These are phyloP conservation scores for Caiman crocodilus DNA, from an alignment of 2,797 vertebrate species.

Conservation along the genomic window DNA sequence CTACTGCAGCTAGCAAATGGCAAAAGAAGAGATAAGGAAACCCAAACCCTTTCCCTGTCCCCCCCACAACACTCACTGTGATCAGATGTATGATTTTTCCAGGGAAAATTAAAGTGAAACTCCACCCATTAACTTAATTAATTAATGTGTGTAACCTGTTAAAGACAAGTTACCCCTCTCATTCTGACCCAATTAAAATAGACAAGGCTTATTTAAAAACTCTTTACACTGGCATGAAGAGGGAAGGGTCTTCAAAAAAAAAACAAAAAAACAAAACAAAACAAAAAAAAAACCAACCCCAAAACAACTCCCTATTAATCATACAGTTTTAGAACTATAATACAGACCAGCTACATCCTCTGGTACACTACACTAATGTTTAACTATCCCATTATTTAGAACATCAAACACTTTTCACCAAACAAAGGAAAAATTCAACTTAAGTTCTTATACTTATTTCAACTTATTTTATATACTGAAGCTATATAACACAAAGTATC, in stretches of 20 bases:
- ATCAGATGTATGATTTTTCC: not conserved
- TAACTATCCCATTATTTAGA: too few species aligned
- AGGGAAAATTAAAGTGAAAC: not conserved
- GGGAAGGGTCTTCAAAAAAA: not conserved
- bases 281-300: not conserved
- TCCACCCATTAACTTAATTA: not conserved
- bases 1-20: not conserved
- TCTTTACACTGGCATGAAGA: not conserved
- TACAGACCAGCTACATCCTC: not conserved
- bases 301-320: not conserved
- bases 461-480: too few species aligned
- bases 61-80: not conserved
- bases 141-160: not conserved
- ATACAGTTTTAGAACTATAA: not conserved
- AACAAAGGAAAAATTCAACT: too few species aligned
- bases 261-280: not conserved
- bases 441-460: too few species aligned
- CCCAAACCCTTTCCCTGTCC: not conserved
- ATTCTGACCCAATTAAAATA: not conserved
- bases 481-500: too few species aligned
- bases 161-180: not conserved
- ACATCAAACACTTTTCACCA: too few species aligned
- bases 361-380: not conserved
- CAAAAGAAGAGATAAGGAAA: rapidly evolving
- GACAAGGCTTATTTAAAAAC: not conserved